These are phyloP conservation scores for Chaetogeoica ovagalla DNA, from an alignment of 2,888 invertebrate species.

Conservation along the genomic window DNA sequence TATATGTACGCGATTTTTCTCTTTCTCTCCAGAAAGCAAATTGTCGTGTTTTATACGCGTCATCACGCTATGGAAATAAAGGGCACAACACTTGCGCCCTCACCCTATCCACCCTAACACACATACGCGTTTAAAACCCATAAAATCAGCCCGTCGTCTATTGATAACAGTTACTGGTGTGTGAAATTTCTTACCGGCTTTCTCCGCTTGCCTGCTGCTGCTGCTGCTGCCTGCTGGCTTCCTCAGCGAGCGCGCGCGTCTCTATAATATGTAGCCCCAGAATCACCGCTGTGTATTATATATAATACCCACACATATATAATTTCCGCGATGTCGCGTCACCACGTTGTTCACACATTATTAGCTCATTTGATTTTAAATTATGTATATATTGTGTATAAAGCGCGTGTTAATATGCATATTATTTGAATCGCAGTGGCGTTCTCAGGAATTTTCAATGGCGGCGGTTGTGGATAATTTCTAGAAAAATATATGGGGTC, in stretches of 20 bases:
- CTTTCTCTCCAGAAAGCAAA: conserved; percentile 30
- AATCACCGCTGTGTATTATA: conserved; percentile 3
- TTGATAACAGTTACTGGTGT: conserved; percentile 39
- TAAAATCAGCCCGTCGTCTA: conserved; percentile 27
- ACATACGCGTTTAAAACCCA: conserved; percentile 4
- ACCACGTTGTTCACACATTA: conserved; percentile 30
- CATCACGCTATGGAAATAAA: conserved; percentile 26
- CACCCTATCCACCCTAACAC: conserved; percentile 7
- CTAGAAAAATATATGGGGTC: too few species aligned
- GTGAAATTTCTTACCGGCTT: conserved; percentile 38
- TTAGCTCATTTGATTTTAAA: conserved; percentile 6
- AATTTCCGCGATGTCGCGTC: background rate
- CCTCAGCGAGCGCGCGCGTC: background rate
- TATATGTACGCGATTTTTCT: background rate
- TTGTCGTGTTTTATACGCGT: background rate
- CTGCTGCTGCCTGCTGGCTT: background rate
- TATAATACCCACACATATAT: background rate
- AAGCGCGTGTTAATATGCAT: too few species aligned
- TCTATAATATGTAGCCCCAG: too few species aligned
- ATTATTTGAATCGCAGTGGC: too few species aligned
- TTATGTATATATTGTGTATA: too few species aligned
- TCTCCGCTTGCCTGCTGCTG: too few species aligned
- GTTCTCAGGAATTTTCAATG: too few species aligned
- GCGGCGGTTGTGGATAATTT: too few species aligned
- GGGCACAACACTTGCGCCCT: conserved; percentile 19